phyloP scores from a whole-genome alignment of 2,113 vertebrate species.

The Haemorhous mexicanus region DNA sequence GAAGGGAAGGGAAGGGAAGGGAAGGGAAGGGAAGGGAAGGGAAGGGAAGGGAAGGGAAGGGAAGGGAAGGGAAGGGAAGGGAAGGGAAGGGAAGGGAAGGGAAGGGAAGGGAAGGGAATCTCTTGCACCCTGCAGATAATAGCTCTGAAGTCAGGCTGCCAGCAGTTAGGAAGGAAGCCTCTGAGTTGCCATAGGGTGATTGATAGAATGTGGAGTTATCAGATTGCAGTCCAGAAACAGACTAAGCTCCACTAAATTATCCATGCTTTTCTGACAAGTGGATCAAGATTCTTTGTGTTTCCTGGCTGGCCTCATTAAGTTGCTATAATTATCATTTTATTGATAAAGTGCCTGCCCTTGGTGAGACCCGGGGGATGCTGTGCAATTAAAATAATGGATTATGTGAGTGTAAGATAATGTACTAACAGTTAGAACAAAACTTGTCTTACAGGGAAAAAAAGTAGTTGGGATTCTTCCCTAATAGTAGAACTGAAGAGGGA shows the following conservation, averaged over 20 bases:
- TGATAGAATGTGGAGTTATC: background rate
- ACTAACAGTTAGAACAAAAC: background rate
- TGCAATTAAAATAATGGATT: slow-evolving; percentile 51
- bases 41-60: too few relatives aligned
- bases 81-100: background rate
- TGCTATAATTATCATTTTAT: slow-evolving; percentile 44
- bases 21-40: too few relatives aligned
- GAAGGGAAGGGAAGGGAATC: background rate
- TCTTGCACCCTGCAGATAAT: background rate
- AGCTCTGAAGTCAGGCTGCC: background rate
- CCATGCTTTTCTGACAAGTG: background rate
- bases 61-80: too few relatives aligned
- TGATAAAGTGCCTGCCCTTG: slow-evolving; percentile 52
- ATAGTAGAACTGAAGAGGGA: background rate
- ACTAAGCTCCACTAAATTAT: slow-evolving; percentile 7
- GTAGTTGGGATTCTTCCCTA: background rate
- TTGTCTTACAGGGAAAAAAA: background rate
- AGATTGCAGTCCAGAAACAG: background rate
- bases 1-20: too few relatives aligned
- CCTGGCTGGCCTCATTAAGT: slow-evolving; percentile 37
- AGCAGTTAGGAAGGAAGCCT: background rate
- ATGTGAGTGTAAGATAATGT: background rate
- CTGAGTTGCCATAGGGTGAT: background rate
- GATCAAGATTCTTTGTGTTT: slow-evolving; percentile 28
- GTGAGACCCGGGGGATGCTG: background rate